Percentiles rank a stretch among this genome's conserved stretches.
Evolutionary conservation across 23 tunicate species (phyloP).

Genomic region (Pegea sp.): DNA sequence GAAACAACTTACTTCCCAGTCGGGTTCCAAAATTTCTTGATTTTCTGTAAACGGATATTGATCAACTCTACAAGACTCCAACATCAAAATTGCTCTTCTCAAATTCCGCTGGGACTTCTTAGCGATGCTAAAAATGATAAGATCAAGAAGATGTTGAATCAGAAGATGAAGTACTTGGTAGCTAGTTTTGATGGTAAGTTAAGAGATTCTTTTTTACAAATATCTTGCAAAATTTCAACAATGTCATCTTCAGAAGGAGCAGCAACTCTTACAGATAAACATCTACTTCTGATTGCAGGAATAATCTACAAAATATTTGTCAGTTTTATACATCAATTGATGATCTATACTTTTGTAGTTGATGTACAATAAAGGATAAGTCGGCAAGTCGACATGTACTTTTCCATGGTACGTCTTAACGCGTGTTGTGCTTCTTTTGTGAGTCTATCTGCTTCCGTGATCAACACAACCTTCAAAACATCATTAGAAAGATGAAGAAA

Average conservation of each 20-base stretch:
- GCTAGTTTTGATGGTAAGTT: conserved; percentile 51
- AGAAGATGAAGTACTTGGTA: conserved; percentile 9
- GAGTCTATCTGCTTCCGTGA: conserved; percentile 71
- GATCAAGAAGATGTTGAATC: not conserved
- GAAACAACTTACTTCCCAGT: conserved; percentile 40
- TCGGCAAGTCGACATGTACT: conserved; percentile 83
- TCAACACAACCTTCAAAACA: conserved; percentile 38
- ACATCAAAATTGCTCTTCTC: conserved; percentile 67
- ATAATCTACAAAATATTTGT: conserved; percentile 22
- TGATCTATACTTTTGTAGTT: conserved; percentile 38
- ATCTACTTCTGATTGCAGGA: conserved; percentile 84
- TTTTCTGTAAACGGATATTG: conserved; percentile 57
- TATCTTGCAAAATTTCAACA: conserved; percentile 21
- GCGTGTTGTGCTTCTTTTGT: conserved; percentile 92
- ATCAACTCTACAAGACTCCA: conserved; percentile 72
- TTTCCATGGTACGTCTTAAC: conserved; percentile 88
- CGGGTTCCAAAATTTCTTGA: conserved; percentile 73
- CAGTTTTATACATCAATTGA: not conserved
- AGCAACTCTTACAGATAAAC: conserved; percentile 65
- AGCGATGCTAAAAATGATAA: conserved; percentile 15
- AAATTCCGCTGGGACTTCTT: conserved; percentile 43
- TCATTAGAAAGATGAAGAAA: not conserved
- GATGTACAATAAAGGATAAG: conserved; percentile 78
- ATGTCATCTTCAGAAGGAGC: conserved; percentile 58
- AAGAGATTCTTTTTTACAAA: conserved; percentile 64